Conservation (phyloP, 1,140 invertebrate species). For the Platyscapa corneri region DNA sequence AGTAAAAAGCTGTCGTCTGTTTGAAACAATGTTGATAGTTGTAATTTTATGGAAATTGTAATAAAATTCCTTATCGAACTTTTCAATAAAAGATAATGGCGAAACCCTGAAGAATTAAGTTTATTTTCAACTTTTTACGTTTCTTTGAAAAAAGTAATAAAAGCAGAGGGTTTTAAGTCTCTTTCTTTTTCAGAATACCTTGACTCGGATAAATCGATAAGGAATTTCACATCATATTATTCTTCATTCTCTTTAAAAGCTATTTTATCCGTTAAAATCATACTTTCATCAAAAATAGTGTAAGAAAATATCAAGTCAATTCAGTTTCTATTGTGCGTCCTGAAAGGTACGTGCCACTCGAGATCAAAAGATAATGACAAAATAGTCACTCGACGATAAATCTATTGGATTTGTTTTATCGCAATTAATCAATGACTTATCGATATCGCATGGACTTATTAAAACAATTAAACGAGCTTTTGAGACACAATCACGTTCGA, state of each 20-base stretch:
- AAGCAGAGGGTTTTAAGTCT: background rate
- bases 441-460: too few relatives aligned
- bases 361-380: background rate
- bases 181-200: background rate
- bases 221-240: constrained; percentile 7
- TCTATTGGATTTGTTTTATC: background rate
- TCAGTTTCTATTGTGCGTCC: background rate
- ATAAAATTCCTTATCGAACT: background rate
- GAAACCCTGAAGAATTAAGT: background rate
- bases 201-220: constrained; percentile 6
- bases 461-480: too few relatives aligned
- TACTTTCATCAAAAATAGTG: constrained; percentile 6
- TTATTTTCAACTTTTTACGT: background rate
- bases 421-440: background rate
- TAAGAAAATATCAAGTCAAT: background rate
- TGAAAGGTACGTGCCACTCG: background rate
- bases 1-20: background rate
- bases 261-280: constrained; percentile 22
- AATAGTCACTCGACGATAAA: background rate
- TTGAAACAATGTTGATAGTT: background rate
- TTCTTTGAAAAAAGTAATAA: background rate
- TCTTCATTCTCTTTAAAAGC: constrained; percentile 15
- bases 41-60: constrained; percentile 1
- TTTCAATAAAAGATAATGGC: background rate
- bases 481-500: constrained; percentile 44